These are phyloP conservation scores for Trachelus iudaicus DNA, from an alignment of 2,888 invertebrate genomes.

Conservation along the genomic window DNA sequence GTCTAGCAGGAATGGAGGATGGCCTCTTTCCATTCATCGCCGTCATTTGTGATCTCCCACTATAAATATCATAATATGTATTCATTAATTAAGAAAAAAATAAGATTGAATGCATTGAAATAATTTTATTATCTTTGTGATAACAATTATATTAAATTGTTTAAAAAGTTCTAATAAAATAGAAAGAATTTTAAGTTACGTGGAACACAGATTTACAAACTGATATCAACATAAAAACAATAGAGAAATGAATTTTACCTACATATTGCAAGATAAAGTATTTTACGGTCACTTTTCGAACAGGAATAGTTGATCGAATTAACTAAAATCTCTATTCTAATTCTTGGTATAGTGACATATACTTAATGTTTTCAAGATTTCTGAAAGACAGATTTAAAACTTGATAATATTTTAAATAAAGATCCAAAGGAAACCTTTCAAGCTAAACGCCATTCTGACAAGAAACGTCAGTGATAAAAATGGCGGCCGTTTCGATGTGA, in stretches of 20 bases:
- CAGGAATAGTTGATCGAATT: constrained; percentile 1
- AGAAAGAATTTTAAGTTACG: too few species aligned
- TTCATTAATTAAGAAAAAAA: not conserved
- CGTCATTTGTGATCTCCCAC: constrained; percentile 57
- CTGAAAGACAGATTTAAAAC: too few species aligned
- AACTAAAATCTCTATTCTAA: constrained; percentile 7
- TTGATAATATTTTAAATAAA: not conserved
- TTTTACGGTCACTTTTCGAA: not conserved
- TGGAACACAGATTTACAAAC: too few species aligned
- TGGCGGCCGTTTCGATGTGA: constrained; percentile 33
- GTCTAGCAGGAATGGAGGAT: constrained; percentile 53
- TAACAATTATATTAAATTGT: too few species aligned
- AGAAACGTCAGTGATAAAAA: constrained; percentile 27
- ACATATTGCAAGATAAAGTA: not conserved
- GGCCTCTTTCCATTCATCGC: constrained; percentile 62
- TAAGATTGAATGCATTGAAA: not conserved
- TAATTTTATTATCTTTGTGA: too few species aligned
- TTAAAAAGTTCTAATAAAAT: too few species aligned
- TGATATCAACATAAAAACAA: too few species aligned
- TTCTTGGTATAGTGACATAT: not conserved
- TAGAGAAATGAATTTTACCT: not conserved
- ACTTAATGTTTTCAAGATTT: not conserved
- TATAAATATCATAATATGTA: not conserved
- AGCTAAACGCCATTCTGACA: not conserved
- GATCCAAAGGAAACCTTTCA: not conserved